Evolutionary conservation across 92 coral and sea anemone genomes (phyloP), one percentile per base, ranked within the genome.

Genomic region (Pocillopora grandis): DNA sequence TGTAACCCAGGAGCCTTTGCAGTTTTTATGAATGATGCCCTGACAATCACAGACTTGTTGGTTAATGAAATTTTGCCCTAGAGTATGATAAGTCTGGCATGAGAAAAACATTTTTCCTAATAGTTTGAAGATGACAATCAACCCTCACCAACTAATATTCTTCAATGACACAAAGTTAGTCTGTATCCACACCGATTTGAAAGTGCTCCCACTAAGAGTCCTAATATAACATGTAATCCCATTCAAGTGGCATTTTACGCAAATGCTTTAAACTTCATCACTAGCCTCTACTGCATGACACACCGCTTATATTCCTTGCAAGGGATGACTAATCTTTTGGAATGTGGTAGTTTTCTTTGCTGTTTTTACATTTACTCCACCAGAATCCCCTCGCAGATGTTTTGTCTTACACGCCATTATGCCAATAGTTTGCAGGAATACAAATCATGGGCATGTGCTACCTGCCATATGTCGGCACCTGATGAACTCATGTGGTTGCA

Each of bases 1-100:
- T 67, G 56, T 6, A 58, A 58, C 69, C 88, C 90, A 17, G 91
- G 79, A 33, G 94, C 94, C 14, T 91, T 81, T 71, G 73, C 94
- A 2, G 77, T 88, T 0, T 74, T 89, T 0, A 74, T 82, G 10
- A 75, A 61, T 10, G 89, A 91, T 64, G 91, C 91, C 1, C 33
- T 72, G 1, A 85, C 87, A 0, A 80, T 80, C 31, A 27, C 31
- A 27, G 31, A 27, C 31, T 27, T 27, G 31, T 27, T 27, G 31
- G 31, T 1, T 27, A 27, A 27, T 27, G 31, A 27, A 27, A 27
- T 27, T 27, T 27, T 27, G 31, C 31, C 31, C 31, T 27, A 27
- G 76, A 72, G 55, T 72, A 72, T n/a, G 76, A 72, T 15, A 61
- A 19, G 2, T 17, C 76, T 1, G 76, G 61, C 17, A 72, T 19